Evolutionary conservation across 2,888 invertebrate genomes (phyloP).

Genomic region (Tuta absoluta): DNA sequence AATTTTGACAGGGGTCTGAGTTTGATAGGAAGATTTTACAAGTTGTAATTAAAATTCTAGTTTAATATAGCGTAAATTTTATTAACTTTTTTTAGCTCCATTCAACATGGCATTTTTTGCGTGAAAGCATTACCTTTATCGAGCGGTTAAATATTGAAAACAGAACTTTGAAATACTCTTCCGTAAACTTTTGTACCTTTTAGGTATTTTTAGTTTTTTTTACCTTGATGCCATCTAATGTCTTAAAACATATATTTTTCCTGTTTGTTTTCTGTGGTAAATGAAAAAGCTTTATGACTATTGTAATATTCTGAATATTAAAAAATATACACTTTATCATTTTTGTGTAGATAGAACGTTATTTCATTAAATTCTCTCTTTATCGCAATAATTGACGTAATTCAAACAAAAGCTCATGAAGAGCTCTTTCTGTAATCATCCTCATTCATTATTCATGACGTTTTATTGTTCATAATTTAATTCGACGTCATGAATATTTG

Average conservation of each 20-base stretch:
- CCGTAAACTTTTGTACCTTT: too few relatives aligned
- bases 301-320: too few relatives aligned
- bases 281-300: too few relatives aligned
- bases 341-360: too few relatives aligned
- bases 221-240: too few relatives aligned
- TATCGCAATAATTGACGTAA: neutral
- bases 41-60: neutral
- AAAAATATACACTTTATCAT: too few relatives aligned
- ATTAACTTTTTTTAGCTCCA: neutral
- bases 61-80: neutral
- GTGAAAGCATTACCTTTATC: neutral
- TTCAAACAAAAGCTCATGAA: neutral
- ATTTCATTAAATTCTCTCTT: too few relatives aligned
- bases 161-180: too few relatives aligned
- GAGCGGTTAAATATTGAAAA: too few relatives aligned
- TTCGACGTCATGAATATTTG: constrained; percentile 7
- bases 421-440: constrained; percentile 1
- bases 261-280: too few relatives aligned
- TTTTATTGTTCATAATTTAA: constrained; percentile 2
- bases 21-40: neutral
- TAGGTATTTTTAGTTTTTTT: too few relatives aligned
- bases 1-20: neutral
- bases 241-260: too few relatives aligned
- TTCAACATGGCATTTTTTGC: neutral
- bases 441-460: neutral